Base-by-base conservation (phyloP, 2,113 vertebrate species). In the Mesitornis unicolor region DNA sequence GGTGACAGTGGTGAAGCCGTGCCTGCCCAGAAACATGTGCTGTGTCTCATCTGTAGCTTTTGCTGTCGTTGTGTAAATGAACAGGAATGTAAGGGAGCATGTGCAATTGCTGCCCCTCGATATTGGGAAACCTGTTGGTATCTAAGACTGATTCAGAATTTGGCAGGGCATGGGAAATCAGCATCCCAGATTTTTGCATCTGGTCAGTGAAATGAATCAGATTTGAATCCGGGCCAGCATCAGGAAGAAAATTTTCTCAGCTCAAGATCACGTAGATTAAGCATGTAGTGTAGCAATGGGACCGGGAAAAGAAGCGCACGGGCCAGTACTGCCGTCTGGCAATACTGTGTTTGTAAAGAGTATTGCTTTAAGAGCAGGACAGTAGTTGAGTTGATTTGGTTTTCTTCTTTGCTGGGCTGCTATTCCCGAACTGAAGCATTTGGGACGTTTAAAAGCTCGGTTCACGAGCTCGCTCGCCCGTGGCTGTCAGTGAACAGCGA, bases 131-230 rank as follows among this genome's bases (percentile, higher is more conserved):
- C 56, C 64, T 86, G 84, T 82, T 87, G 74, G 53, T 48, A 7
- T 64, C 63, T 25, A n/a, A 68, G 68, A 24, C 60, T 26, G 74
- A 13, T 25, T 13, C 38, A 51, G 78, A 83, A 53, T 84, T 53
- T 45, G 68, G 53, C 80, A 15, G 56, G n/a, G 60, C 5, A 0
- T 81, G 82, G 78, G 88, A 89, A 95, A 88, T 93, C 56, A 8
- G 68, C 6, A 10, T 56, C 80, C 40, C 79, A 51, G 64, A 71
- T 75, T 84, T 40, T 50, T 61, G 75, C 89, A 65, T 94, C 67
- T 96, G 95, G 90, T 90, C 93, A 75, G 47, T 13, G 82, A 82
- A 83, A 95, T 51, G 33, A 38, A 88, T 89, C 92, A 8, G 43
- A 22, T 84, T 68, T 80, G 90, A 78, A 54, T 22, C 26, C 0